Evolutionary conservation across 2,113 vertebrate genomes (phyloP), one percentile per base, ranked within the genome.

Genomic region (Xenus cinereus): DNA sequence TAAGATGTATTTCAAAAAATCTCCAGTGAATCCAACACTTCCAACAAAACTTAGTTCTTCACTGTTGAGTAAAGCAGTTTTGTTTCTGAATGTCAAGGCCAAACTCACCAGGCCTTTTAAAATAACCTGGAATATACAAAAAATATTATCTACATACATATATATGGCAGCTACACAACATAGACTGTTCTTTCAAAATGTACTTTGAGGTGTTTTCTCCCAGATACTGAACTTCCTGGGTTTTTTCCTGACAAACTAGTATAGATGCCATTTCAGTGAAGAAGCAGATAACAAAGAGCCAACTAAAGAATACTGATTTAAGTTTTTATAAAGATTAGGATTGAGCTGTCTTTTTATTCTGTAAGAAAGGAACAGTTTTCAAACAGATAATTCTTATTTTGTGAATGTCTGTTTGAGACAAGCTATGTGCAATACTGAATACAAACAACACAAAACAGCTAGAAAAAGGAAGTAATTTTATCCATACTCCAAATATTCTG

Each of bases 191-290:
- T 93, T 93, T 83, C 63, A 24, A 53, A 62, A 76, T 45, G 75
- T 60, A 26, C 91, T 93, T 85, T 89, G 80, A 93, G 87, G 35
- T 32, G 35, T 48, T 73, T 83, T 89, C 66, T 83, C 45, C 33
- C 66, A 81, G 4, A 95, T 53, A 60, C n/a, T 83, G 87, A 48
- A 5, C 5, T 63, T 66, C 16, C 73, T 84, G 51, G 3, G 21
- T 56, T 84, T 73, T 75, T 79, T 59, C 43, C 27, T 77, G 35
- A 48, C 41, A 26, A 64, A 43, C 43, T 88, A 91, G 84, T 91
- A 95, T 80, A 93, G 76, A 77, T 83, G 84, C 87, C 68, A 84
- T 89, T 69, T 89, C 81, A 84, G 73, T 91, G 67, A 96, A 96
- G 60, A 62, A 89, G 62, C 12, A 95, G 64, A 50, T 63, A 84